A percentile compares a stretch with the other conserved stretches of the same genome.
Evolutionary conservation across 2,888 invertebrate genomes (phyloP).

Genomic region (Caenorhabditis auriculariae): DNA sequence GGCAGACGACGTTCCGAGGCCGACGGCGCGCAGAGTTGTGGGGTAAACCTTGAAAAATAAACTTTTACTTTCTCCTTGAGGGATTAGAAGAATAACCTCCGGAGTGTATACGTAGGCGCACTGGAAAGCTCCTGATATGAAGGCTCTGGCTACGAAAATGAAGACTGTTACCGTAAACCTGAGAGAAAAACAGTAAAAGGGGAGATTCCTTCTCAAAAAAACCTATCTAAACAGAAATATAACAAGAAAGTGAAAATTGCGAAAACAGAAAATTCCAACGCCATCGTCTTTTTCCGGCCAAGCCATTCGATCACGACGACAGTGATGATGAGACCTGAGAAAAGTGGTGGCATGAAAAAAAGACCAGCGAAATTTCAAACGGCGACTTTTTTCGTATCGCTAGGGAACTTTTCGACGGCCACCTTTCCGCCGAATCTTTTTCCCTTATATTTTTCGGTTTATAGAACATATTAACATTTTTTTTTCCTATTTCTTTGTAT

Average conservation of each 20-base stretch:
- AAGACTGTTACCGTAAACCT: slow-evolving; percentile 73
- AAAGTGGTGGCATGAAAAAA: too few species aligned
- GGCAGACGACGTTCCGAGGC: slow-evolving; percentile 88
- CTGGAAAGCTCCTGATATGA: slow-evolving; percentile 90
- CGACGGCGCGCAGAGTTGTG: slow-evolving; percentile 82
- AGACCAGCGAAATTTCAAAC: too few species aligned
- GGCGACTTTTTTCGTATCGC: too few species aligned
- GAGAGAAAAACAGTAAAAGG: slow-evolving; percentile 5
- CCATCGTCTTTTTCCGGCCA: slow-evolving; percentile 89
- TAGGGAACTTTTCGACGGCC: too few species aligned
- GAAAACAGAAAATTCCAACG: slow-evolving; percentile 84
- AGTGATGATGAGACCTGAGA: slow-evolving; percentile 81
- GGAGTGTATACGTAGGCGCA: slow-evolving; percentile 94
- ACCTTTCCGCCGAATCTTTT: too few species aligned
- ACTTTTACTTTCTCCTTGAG: not conserved
- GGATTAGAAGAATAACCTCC: slow-evolving; percentile 70
- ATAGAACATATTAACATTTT: not conserved
- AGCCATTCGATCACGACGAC: slow-evolving; percentile 85
- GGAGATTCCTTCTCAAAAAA: not conserved
- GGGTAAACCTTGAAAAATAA: slow-evolving; percentile 79
- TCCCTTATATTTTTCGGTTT: slow-evolving; percentile 1
- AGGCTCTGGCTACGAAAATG: slow-evolving; percentile 83
- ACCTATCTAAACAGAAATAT: slow-evolving; percentile 71
- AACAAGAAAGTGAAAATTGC: slow-evolving; percentile 74
- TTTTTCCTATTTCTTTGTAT: not conserved